These are phyloP conservation scores for Lamellibrachia satsuma DNA, from an alignment of 2,888 invertebrate genomes.

Conservation along the genomic window DNA sequence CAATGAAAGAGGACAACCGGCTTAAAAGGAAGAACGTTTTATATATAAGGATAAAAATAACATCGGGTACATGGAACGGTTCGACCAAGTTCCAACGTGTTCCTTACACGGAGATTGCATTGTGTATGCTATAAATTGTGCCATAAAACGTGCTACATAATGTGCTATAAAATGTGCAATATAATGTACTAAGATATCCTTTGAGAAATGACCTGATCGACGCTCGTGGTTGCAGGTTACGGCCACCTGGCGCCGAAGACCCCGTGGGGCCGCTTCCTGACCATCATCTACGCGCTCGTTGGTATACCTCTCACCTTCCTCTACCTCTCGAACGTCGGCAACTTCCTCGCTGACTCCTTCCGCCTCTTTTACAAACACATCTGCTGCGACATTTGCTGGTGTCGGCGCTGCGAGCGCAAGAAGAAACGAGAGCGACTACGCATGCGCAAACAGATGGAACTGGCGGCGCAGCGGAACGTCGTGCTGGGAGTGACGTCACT, in stretches of 20 bases:
- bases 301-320: slow-evolving; percentile 51
- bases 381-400: slow-evolving; percentile 48
- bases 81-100: no score
- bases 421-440: slow-evolving; percentile 39
- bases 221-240: slow-evolving; percentile 45
- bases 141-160: no score
- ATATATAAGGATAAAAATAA: no score
- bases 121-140: no score
- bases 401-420: slow-evolving; percentile 42
- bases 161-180: no score
- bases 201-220: background rate
- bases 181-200: no score
- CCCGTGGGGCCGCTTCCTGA: slow-evolving; percentile 43
- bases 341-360: slow-evolving; percentile 49
- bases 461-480: slow-evolving; percentile 31
- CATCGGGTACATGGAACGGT: no score
- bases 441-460: slow-evolving; percentile 29
- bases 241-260: slow-evolving; percentile 52
- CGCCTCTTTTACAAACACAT: slow-evolving; percentile 47
- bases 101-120: no score
- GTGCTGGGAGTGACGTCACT: slow-evolving; percentile 21
- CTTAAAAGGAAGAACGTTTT: no score
- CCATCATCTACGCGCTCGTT: slow-evolving; percentile 49
- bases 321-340: slow-evolving; percentile 51
- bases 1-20: no score